Evolutionary conservation across 2,113 vertebrate species (phyloP), one percentile per base, ranked within the genome.

Genomic region (Saccopteryx bilineata): DNA sequence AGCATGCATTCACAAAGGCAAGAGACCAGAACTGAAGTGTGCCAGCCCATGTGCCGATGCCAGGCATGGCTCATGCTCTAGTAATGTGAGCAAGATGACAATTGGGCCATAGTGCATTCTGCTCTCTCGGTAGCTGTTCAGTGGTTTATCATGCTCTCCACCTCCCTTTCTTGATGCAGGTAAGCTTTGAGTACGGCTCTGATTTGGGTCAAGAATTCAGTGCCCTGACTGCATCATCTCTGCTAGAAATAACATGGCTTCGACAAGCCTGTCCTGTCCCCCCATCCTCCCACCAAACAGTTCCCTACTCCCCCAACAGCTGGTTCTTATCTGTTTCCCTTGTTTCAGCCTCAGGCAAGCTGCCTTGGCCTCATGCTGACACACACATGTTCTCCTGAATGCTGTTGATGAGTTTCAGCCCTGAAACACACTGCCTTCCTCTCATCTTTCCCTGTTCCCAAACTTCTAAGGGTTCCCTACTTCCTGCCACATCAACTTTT

Each of bases 291-390:
- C 80, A 78, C 39, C 14, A 58, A 83, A 21, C 8, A 76, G 69
- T 28, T 26, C 48, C 72, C 58, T 76, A 78, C 28, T 91, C 80
- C 60, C 33, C 26, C 76, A 94, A 68, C 92, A 96, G 87, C 90
- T 82, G 81, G 24, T 97, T 72, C 68, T 88, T 94, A 85, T 96
- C 92, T 90, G 14, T 76, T 24, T 95, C 46, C 87, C 81, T 83
- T 96, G 85, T 92, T 93, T 28, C 50, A 81, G 81, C 31, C 85
- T 91, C 81, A 88, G 68, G 80, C 90, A 92, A 56, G 52, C 61
- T 60, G 33, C 31, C 60, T 68, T 68, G 48, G 33, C 74, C 66
- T 95, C 72, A 52, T 76, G 24, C 66, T 96, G 65, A 84, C 50
- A 88, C 87, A 87, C 19, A 94, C 46, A 39, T 79, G 26, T 84